phyloP scores from a whole-genome alignment of 1,140 invertebrate species.

The Chironomus striatipennis region DNA sequence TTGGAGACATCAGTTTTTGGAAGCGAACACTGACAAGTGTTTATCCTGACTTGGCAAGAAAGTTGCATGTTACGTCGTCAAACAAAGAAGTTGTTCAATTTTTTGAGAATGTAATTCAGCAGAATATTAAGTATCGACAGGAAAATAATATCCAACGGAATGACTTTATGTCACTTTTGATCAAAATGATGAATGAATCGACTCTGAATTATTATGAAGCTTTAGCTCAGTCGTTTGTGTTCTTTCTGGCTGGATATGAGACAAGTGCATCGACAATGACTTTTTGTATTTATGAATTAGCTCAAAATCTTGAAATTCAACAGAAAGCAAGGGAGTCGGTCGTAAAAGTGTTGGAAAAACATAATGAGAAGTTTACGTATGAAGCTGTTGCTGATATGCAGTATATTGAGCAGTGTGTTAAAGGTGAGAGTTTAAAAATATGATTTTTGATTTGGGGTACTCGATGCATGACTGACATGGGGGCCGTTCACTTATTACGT shows the following conservation, averaged over 20 bases:
- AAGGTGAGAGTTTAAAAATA: constrained; percentile 23
- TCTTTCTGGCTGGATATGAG: constrained; percentile 37
- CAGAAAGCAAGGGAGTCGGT: constrained; percentile 29
- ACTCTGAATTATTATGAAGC: constrained; percentile 35
- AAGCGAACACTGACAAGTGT: not conserved
- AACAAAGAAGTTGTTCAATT: constrained; percentile 33
- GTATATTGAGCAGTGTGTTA: constrained; percentile 39
- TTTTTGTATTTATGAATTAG: constrained; percentile 41
- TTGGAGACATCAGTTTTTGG: not conserved
- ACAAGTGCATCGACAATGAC: constrained; percentile 40
- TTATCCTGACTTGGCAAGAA: not conserved
- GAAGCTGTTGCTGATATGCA: constrained; percentile 36
- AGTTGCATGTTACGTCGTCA: not conserved
- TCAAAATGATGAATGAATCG: constrained; percentile 45
- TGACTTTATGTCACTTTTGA: constrained; percentile 51
- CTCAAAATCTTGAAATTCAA: constrained; percentile 41
- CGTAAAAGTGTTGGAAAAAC: not conserved
- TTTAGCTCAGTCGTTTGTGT: constrained; percentile 35
- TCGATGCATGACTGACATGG: no score
- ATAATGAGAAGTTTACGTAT: constrained; percentile 32
- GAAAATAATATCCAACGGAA: constrained; percentile 41
- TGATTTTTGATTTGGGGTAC: no score
- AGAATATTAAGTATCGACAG: constrained; percentile 45
- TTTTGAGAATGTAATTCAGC: constrained; percentile 45
- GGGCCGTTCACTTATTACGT: no score